Base-by-base conservation (phyloP, 1,140 invertebrate species). In the Cardiocondyla obscurior region DNA sequence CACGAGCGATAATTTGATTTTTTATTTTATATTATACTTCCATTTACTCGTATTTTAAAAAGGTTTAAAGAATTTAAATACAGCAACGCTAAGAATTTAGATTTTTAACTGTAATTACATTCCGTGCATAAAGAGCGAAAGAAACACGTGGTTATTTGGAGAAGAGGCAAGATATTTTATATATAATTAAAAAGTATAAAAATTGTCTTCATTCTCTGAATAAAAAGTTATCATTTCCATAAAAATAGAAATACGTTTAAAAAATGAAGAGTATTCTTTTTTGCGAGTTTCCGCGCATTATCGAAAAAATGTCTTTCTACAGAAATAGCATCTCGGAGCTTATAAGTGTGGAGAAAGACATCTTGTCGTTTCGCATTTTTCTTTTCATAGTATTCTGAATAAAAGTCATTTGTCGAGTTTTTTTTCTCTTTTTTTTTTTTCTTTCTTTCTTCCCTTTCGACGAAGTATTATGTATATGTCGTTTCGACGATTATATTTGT, bases 401-500 rank as follows among this genome's bases (percentile, higher is more conserved):
- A 19, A 33, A 14, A 64, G n/a, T 46, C 10, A n/a, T 5, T 30
- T 46, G 12, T 8, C 39, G 28, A 62, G 22, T 76, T 62, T 64
- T 44, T 74, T 76, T 64, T 46, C 28, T n/a, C n/a, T n/a, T n/a
- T n/a, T n/a, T n/a, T n/a, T n/a, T n/a, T n/a, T n/a, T n/a, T n/a
- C n/a, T n/a, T n/a, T n/a, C n/a, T n/a, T n/a, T n/a, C n/a, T n/a
- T n/a, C n/a, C n/a, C n/a, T n/a, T n/a, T n/a, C n/a, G n/a, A 39
- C 8, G 14, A 7, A 36, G n/a, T 28, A 8, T 30, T 25, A 51
- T 2, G 28, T 33, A 53, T 19, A 7, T 64, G 3, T 19, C 33
- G 39, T 67, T 53, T 28, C 12, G 7, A 67, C 39, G 16, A 22
- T 30, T 79, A 53, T 67, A 42, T 67, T 76, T 46, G n/a, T 12